phyloP scores from a whole-genome alignment of 2,797 vertebrate species.

The Anableps anableps region DNA sequence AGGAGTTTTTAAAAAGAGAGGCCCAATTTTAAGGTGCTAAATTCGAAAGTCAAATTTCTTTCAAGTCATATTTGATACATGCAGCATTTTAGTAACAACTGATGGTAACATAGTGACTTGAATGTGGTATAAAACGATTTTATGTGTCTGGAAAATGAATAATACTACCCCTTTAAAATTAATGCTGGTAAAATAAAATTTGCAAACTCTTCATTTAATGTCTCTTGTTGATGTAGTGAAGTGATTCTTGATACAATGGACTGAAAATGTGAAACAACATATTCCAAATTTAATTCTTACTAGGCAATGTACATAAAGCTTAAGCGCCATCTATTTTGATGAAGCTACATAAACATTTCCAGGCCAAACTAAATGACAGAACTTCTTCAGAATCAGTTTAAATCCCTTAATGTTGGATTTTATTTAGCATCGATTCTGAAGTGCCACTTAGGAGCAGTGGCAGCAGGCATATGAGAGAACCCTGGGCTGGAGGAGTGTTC shows the following conservation, averaged over 20 bases:
- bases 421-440: slow-evolving; percentile 64
- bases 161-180: too few species aligned
- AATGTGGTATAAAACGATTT: too few species aligned
- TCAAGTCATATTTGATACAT: too few species aligned
- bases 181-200: not conserved
- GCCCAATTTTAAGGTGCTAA: too few species aligned
- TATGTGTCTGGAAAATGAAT: too few species aligned
- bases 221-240: not conserved
- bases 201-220: slow-evolving; percentile 8
- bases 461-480: slow-evolving; percentile 66
- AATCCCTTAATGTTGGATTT: slow-evolving; percentile 67
- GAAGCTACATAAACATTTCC: slow-evolving; percentile 26
- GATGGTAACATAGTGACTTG: too few species aligned
- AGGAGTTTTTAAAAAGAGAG: too few species aligned
- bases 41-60: too few species aligned
- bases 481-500: slow-evolving; percentile 33
- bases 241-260: slow-evolving; percentile 1
- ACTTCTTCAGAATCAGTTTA: slow-evolving; percentile 42
- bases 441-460: slow-evolving; percentile 62
- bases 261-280: not conserved
- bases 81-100: too few species aligned
- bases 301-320: not conserved
- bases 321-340: slow-evolving; percentile 26
- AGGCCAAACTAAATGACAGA: slow-evolving; percentile 53
- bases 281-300: not conserved